Conservation (phyloP, 2,888 invertebrate genomes). For the Notodonta ziczac region DNA sequence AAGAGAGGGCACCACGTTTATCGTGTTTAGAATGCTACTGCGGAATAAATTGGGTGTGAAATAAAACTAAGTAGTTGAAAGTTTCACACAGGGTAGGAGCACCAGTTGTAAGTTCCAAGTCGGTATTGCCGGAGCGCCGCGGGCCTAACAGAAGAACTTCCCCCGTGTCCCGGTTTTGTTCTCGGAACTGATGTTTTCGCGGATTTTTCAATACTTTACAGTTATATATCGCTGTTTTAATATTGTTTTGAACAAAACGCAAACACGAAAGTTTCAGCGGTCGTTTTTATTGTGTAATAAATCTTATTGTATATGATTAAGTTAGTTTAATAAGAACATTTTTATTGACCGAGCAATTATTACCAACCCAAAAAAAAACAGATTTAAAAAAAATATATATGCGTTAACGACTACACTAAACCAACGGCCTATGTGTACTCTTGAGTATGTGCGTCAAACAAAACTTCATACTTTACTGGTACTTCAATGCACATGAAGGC, state of each 20-base stretch:
- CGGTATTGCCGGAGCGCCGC: constrained; percentile 29
- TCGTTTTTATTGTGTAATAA: constrained; percentile 52
- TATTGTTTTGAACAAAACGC: constrained; percentile 53
- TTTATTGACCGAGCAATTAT: too few species aligned
- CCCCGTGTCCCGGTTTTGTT: constrained; percentile 53
- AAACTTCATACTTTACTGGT: constrained; percentile 17
- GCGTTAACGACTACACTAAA: too few species aligned
- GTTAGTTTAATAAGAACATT: neutral
- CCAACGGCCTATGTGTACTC: too few species aligned
- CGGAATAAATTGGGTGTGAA: constrained; percentile 68
- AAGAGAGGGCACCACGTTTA: constrained; percentile 52
- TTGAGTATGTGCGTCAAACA: too few species aligned
- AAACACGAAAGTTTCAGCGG: constrained; percentile 44
- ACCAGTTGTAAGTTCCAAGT: constrained; percentile 47
- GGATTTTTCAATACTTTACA: constrained; percentile 58
- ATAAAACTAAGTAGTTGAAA: constrained; percentile 71
- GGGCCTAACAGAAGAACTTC: constrained; percentile 53
- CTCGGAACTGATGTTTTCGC: constrained; percentile 50
- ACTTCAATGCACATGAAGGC: constrained; percentile 20
- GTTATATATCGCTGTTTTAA: constrained; percentile 57
- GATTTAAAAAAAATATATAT: too few species aligned
- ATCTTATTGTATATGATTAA: constrained; percentile 30
- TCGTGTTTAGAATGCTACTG: constrained; percentile 52
- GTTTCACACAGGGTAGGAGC: constrained; percentile 53
- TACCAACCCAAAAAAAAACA: too few species aligned